These are phyloP conservation scores for chimpanzee (Pan troglodytes) DNA, from an alignment of 2,113 vertebrate genomes.

Conservation along the genomic window NHGRI_mPanTro3-v2.1_pri NC_072419.2:11597001-11597500, in stretches of 20 bases:
- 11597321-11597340: neutral
- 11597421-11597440: too few species aligned
- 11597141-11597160: constrained; percentile 51
- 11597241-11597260: neutral
- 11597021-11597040: neutral
- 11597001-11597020: neutral
- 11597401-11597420: too few species aligned
- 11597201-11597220: constrained; percentile 34
- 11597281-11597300: neutral
- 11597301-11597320: neutral
- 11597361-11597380: too few species aligned
- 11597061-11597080: neutral
- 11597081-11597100: constrained; percentile 62
- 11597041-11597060: constrained; percentile 38
- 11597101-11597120: constrained; percentile 56
- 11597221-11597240: constrained; percentile 15
- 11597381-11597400: too few species aligned
- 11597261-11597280: neutral
- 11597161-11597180: neutral
- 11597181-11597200: constrained; percentile 11
- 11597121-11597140: constrained; percentile 54
- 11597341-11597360: too few species aligned
- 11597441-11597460: too few species aligned
- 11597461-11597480: too few species aligned
- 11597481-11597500: too few species aligned